phyloP scores from a whole-genome alignment of 2,888 invertebrate genomes.

The Heliconius ethilla region DNA sequence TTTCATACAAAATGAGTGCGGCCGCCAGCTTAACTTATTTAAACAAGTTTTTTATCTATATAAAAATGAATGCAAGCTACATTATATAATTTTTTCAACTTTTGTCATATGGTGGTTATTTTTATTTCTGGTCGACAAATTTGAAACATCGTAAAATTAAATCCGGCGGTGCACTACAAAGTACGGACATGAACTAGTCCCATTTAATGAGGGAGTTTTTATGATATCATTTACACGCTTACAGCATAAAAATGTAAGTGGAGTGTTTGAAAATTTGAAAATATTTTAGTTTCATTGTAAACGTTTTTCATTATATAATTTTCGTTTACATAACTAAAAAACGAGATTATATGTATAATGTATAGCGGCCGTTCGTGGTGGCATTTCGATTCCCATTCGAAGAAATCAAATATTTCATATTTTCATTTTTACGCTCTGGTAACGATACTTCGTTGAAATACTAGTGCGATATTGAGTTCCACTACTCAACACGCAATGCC shows the following conservation, averaged over 20 bases:
- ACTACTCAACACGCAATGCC: too few relatives aligned
- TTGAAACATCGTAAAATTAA: conserved; percentile 34
- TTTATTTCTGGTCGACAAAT: conserved; percentile 12
- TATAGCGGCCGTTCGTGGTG: background rate
- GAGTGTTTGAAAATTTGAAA: conserved; percentile 29
- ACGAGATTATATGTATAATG: background rate
- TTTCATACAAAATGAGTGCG: too few relatives aligned
- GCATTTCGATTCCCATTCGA: too few relatives aligned
- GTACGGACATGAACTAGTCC: conserved; percentile 38
- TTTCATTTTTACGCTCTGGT: too few relatives aligned
- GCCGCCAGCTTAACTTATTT: too few relatives aligned
- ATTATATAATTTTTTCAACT: background rate
- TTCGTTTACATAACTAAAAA: background rate
- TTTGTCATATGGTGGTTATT: background rate
- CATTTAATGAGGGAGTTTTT: conserved; percentile 42
- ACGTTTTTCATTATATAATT: conserved; percentile 9
- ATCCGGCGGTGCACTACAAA: conserved; percentile 39
- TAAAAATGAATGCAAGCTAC: background rate
- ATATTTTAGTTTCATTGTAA: conserved; percentile 21
- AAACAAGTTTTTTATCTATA: too few relatives aligned
- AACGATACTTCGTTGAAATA: too few relatives aligned
- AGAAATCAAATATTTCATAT: too few relatives aligned
- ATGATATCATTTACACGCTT: conserved; percentile 41
- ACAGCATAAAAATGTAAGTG: conserved; percentile 30
- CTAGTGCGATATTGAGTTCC: too few relatives aligned